phyloP scores from a whole-genome alignment of 2,797 vertebrate genomes.

The Manis crassicaudata region DNA sequence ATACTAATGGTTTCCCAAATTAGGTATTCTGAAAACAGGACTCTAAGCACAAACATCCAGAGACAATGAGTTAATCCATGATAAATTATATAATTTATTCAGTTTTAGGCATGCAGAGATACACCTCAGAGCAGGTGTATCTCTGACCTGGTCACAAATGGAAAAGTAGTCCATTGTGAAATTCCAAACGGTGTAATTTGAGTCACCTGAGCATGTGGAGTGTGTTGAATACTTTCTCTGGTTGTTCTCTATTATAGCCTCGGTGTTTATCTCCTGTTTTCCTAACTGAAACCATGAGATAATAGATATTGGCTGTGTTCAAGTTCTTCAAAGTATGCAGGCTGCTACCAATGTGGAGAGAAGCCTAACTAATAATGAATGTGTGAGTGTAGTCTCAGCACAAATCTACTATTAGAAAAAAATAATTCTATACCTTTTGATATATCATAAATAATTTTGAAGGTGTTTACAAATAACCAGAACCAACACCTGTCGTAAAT shows the following conservation, averaged over 20 bases:
- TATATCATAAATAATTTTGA: slow-evolving; percentile 29
- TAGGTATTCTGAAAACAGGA: slow-evolving; percentile 31
- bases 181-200: neutral
- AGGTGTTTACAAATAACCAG: slow-evolving; percentile 32
- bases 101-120: neutral
- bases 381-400: neutral
- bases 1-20: neutral
- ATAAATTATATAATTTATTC: neutral
- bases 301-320: neutral
- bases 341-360: neutral
- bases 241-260: neutral
- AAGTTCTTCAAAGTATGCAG: neutral
- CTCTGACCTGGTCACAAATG: neutral
- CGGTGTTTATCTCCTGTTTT: neutral
- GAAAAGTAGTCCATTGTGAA: neutral
- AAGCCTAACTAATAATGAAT: neutral
- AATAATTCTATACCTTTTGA: neutral
- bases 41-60: neutral
- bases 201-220: neutral
- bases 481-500: neutral
- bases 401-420: neutral
- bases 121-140: neutral
- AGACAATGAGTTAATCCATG: neutral
- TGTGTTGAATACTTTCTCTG: neutral
- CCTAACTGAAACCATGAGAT: neutral